Conservation (phyloP, 2,113 vertebrate species). For the Bubo scandiacus region DNA sequence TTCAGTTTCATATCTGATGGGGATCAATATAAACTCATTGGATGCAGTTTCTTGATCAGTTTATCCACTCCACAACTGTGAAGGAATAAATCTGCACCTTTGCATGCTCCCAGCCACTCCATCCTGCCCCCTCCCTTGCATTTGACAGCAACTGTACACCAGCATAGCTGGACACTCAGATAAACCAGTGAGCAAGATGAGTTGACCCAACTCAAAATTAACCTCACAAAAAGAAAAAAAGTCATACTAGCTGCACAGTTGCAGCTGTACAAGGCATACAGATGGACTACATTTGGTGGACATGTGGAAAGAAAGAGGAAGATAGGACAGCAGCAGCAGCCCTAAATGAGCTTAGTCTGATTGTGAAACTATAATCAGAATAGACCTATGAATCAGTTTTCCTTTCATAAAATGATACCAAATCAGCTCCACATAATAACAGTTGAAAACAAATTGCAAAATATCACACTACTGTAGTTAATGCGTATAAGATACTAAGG, state of each 20-base stretch:
- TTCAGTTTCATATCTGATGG: background rate
- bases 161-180: background rate
- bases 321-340: background rate
- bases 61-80: background rate
- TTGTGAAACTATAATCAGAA: background rate
- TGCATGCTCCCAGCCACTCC: background rate
- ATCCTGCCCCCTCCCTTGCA: background rate
- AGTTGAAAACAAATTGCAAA: background rate
- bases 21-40: background rate
- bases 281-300: background rate
- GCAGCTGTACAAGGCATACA: background rate
- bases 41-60: background rate
- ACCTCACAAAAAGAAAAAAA: background rate
- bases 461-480: background rate
- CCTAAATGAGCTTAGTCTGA: background rate
- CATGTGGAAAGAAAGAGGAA: background rate
- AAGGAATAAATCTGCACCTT: background rate
- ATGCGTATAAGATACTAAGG: background rate
- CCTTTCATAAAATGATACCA: background rate
- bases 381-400: background rate
- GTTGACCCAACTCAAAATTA: background rate
- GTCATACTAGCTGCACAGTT: background rate
- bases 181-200: background rate
- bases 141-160: background rate
- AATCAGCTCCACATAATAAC: background rate